phyloP scores from a whole-genome alignment of 2,888 invertebrate genomes.

The Laspeyria flexula region DNA sequence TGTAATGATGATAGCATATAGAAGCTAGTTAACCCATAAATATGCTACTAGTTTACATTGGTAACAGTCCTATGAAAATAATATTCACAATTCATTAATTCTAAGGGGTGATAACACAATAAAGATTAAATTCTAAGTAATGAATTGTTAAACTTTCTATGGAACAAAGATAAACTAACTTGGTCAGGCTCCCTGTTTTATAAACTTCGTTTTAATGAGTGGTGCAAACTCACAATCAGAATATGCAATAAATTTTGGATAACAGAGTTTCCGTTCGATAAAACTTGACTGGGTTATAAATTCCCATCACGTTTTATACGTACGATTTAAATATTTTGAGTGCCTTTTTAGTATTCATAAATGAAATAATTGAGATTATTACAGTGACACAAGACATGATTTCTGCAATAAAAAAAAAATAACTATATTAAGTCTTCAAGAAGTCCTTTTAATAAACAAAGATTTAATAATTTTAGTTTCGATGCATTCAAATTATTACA shows the following conservation, averaged over 20 bases:
- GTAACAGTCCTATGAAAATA: too few relatives aligned
- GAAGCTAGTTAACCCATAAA: too few relatives aligned
- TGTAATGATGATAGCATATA: too few relatives aligned
- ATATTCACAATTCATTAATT: slow-evolving; percentile 22
- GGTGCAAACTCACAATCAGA: slow-evolving; percentile 22
- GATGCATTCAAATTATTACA: too few relatives aligned
- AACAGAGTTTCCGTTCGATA: not conserved
- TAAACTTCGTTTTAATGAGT: slow-evolving; percentile 33
- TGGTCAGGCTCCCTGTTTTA: slow-evolving; percentile 36
- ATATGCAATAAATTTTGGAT: slow-evolving; percentile 30
- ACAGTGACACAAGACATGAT: too few relatives aligned
- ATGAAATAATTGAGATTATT: not conserved
- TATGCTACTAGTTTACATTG: too few relatives aligned
- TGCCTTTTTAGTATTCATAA: not conserved
- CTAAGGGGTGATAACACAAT: slow-evolving; percentile 25
- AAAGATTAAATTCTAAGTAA: slow-evolving; percentile 38
- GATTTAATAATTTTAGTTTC: too few relatives aligned
- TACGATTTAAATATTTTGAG: not conserved
- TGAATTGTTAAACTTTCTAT: slow-evolving; percentile 33
- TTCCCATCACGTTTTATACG: not conserved
- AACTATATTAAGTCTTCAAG: too few relatives aligned
- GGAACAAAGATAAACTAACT: slow-evolving; percentile 35
- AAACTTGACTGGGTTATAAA: not conserved
- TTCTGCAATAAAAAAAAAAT: too few relatives aligned
- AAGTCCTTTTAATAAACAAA: too few relatives aligned